Percentiles rank a stretch among this genome's conserved stretches.
phyloP scores from a whole-genome alignment of 1,140 invertebrate species.

The Drosophila simulans region DNA sequence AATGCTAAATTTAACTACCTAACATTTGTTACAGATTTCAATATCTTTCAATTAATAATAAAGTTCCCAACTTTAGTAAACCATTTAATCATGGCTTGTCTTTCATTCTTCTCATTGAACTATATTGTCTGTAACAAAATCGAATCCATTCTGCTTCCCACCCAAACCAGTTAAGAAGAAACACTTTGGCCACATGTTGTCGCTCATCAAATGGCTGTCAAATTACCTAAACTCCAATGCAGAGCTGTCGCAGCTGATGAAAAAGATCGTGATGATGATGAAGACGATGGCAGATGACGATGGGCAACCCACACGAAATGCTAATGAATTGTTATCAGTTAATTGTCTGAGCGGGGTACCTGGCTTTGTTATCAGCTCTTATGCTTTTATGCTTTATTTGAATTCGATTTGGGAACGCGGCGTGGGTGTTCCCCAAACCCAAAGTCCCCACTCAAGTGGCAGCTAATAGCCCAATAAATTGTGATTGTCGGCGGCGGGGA shows the following conservation, averaged over 20 bases:
- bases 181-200: conserved; percentile 26
- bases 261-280: conserved; percentile 18
- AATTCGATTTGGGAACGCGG: conserved; percentile 43
- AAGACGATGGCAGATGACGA: conserved; percentile 17
- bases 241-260: conserved; percentile 16
- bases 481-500: conserved; percentile 30
- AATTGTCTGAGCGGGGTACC: conserved; percentile 44
- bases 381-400: conserved; percentile 68
- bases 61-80: not conserved
- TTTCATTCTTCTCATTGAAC: not conserved
- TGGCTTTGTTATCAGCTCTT: conserved; percentile 65
- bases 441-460: conserved; percentile 61
- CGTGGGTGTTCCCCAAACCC: conserved; percentile 59
- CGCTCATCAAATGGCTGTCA: conserved; percentile 67
- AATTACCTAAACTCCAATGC: conserved; percentile 63
- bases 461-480: conserved; percentile 77
- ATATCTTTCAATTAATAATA: too few relatives aligned
- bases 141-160: conserved; percentile 28
- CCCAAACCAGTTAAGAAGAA: conserved; percentile 14
- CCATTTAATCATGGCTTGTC: not conserved
- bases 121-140: conserved; percentile 8
- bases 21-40: too few relatives aligned
- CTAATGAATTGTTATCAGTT: conserved; percentile 79
- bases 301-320: conserved; percentile 59
- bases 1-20: too few relatives aligned